Base-by-base conservation (phyloP, 2,113 vertebrate genomes). In the Entelurus aequoreus region DNA sequence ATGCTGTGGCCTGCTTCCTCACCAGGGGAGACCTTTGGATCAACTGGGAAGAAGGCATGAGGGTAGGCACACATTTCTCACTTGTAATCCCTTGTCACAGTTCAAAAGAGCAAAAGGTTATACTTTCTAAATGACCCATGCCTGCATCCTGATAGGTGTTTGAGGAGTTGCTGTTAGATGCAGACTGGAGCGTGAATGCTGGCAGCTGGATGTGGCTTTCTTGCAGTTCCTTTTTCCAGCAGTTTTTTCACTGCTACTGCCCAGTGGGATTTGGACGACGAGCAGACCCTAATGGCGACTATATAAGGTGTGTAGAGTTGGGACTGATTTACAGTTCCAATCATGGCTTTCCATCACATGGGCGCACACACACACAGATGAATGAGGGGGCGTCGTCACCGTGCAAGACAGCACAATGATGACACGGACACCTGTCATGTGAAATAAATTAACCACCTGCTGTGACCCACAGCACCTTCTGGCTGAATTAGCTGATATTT, bases 171-270 rank as follows among this genome's bases (percentile, higher is more conserved):
- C 75, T 97, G 48, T 89, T 99, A 28, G 96, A 98, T 8, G 93
- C 95, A 1, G 96, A 98, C 75, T 97, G 95, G 95, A 99, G 96
- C 57, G 94, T 98, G 35, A 98, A 98, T 37, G 96, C 96, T 40
- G 96, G 96, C 65, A 98, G 94, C 83, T 98, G 96, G 96, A 98
- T 98, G 94, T 99, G 96, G 95, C 90, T 98, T 0, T 98, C 96
- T 54, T 98, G 96, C 80, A 98, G 94, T 59, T 96, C 95, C 9
- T 98, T 99, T 83, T 99, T 97, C 72, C 95, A 97, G 71, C 95
- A 97, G 72, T 97, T 99, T 80, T 98, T 98, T 86, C 94, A 96
- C 69, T 98, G 95, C 85, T 98, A 97, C 74, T 99, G 96, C 76
- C 95, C 95, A 0, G 94, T 98, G 76, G 94, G 94, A 64, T 97